Base-by-base conservation (phyloP, 2,797 vertebrate species). In the Macrochelys suwanniensis region DNA sequence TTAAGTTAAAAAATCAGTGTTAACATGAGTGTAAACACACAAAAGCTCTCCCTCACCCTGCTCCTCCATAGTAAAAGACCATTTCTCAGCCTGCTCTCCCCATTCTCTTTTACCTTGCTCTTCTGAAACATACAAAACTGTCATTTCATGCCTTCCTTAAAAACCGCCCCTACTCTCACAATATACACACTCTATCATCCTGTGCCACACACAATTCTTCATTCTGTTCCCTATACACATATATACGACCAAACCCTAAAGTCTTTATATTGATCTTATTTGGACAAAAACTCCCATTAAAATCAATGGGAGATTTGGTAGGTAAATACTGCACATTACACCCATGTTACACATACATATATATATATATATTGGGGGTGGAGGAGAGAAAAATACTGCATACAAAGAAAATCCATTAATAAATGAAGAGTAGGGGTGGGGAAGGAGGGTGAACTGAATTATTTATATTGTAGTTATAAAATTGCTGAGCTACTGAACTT, bases 341-440 rank as follows among this genome's bases (percentile, higher is more conserved):
- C 96, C 95, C 57, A 80, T 61, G 84, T 96, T 96, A 54, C 91
- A 85, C 93, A 96, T 90, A 54, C 5, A 54, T 51, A 50, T 80
- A 88, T 92, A 93, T 65, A 84, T 71, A 53, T 88, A 84, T 87
- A 54, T 90, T 56, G 94, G 42, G 79, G 85, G 91, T 11, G 5
- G 91, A 85, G 94, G 80, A 88, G 90, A 95, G 85, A 95, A 84
- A 97, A 97, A 94, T 82, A 56, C 11, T 85, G 80, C 87, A 88
- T 93, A 87, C 89, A 96, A 95, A 93, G 45, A 83, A 84, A 87
- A 88, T 79, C 90, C 92, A 91, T 96, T 97, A 96, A 94, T 96
- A 96, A 97, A 91, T 89, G 86, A 95, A 90, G 92, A 33, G 5
- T 84, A 87, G 78, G 96, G 87, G 68, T 78, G 59, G 49, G 78